Conservation (phyloP, 2,113 vertebrate species). For the Lepisosteus oculatus region DNA sequence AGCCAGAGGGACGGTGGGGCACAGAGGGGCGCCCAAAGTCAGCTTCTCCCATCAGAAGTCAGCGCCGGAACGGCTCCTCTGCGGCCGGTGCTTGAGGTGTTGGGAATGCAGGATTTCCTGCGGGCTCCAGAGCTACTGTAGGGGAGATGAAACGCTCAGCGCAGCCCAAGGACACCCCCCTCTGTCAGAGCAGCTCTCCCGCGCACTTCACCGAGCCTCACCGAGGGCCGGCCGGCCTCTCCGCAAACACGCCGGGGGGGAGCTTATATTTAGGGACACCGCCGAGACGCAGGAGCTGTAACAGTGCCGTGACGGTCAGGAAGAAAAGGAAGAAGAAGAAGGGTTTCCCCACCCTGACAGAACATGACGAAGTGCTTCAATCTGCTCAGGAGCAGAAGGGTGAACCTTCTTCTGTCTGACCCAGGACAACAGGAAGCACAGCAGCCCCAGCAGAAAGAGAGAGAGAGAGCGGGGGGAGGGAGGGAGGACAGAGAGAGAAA, state of each 20-base stretch:
- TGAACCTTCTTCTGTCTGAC: too few relatives aligned
- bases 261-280: constrained; percentile 52
- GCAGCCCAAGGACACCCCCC: constrained; percentile 52
- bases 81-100: constrained; percentile 16
- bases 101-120: constrained; percentile 64
- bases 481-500: too few relatives aligned
- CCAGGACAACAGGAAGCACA: too few relatives aligned
- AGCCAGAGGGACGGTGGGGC: background rate
- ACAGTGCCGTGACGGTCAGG: constrained; percentile 38
- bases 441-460: too few relatives aligned
- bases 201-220: constrained; percentile 43
- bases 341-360: too few relatives aligned
- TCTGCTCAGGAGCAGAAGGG: too few relatives aligned
- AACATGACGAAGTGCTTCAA: too few relatives aligned
- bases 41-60: background rate
- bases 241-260: constrained; percentile 40
- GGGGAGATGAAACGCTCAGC: constrained; percentile 22
- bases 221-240: constrained; percentile 40
- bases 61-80: background rate
- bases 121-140: constrained; percentile 59
- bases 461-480: too few relatives aligned
- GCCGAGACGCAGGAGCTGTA: constrained; percentile 14
- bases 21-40: background rate
- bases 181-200: constrained; percentile 32
- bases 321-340: too few relatives aligned